These are phyloP conservation scores for Caenorhabditis afra DNA, from an alignment of 2,888 invertebrate species.

Conservation along the genomic window DNA sequence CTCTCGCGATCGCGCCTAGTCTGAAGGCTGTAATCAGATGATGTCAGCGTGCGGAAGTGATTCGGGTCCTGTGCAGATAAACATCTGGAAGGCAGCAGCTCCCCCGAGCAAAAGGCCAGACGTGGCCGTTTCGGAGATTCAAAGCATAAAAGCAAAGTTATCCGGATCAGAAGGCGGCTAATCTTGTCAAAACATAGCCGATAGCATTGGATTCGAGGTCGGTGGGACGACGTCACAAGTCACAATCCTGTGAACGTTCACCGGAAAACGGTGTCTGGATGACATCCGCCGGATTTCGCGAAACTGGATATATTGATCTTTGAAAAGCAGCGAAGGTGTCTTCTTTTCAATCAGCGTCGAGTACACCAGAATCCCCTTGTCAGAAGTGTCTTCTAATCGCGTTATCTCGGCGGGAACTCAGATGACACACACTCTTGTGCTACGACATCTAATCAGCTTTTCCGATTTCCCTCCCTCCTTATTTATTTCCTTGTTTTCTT, in stretches of 20 bases:
- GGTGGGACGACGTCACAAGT: no score
- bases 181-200: no score
- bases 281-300: no score
- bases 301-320: background rate
- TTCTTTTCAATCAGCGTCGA: background rate
- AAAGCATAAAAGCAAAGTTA: no score
- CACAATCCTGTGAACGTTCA: no score
- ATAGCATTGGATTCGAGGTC: no score
- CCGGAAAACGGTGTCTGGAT: no score
- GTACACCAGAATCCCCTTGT: background rate
- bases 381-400: slow-evolving; percentile 17
- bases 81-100: no score
- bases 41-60: slow-evolving; percentile 43
- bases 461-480: slow-evolving; percentile 26
- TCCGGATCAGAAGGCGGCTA: no score
- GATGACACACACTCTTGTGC: slow-evolving; percentile 27
- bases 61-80: background rate
- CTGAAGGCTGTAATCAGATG: slow-evolving; percentile 22
- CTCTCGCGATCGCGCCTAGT: slow-evolving; percentile 24
- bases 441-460: slow-evolving; percentile 42
- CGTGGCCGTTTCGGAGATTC: no score
- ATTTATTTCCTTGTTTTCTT: slow-evolving; percentile 48
- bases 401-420: slow-evolving; percentile 25
- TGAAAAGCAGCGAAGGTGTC: background rate
- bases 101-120: no score